A percentile compares a stretch with the other conserved stretches of the same genome.
phyloP scores from a whole-genome alignment of 2,113 vertebrate species.

The Coracopsis vasa region DNA sequence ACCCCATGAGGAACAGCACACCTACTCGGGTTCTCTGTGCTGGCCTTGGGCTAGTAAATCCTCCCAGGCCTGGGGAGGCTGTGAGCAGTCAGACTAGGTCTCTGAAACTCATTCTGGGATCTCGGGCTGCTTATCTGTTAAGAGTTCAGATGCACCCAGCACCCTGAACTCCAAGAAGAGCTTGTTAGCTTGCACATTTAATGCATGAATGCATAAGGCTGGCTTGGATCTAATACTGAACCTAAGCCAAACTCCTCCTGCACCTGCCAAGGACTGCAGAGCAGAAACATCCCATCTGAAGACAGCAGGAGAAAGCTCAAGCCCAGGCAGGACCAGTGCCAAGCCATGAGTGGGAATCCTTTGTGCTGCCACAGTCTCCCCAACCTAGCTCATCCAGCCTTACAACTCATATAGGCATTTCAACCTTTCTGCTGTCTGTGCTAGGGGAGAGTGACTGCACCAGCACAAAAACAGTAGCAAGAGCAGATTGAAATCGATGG shows the following conservation, averaged over 20 bases:
- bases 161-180: background rate
- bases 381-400: background rate
- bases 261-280: background rate
- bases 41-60: too few relatives aligned
- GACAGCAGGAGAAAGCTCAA: background rate
- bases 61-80: too few relatives aligned
- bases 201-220: background rate
- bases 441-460: background rate
- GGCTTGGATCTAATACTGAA: background rate
- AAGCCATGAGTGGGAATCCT: background rate
- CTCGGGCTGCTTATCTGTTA: too few relatives aligned
- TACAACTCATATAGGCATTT: fast-evolving
- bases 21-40: too few relatives aligned
- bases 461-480: fast-evolving
- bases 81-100: too few relatives aligned
- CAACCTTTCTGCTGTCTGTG: background rate
- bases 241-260: background rate
- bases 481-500: background rate
- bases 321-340: background rate
- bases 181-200: background rate
- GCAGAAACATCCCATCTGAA: background rate
- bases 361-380: background rate
- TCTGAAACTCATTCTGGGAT: too few relatives aligned
- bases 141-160: background rate
- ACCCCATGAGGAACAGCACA: too few relatives aligned